These are phyloP conservation scores for Oryzias melastigma DNA, from an alignment of 2,113 vertebrate species.

Conservation along the genomic window DNA sequence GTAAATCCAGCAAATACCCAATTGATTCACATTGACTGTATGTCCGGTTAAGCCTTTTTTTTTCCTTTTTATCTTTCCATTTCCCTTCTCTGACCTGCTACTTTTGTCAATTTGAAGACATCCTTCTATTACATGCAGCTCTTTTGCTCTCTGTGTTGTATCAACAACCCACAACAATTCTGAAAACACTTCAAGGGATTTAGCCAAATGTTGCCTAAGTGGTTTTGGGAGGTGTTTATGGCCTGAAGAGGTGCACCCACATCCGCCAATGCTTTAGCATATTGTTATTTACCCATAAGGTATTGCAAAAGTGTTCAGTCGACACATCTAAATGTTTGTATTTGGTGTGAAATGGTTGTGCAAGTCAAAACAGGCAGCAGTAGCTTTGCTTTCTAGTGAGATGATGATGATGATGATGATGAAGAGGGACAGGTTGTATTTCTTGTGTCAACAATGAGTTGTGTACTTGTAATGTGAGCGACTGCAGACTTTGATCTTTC, in stretches of 20 bases:
- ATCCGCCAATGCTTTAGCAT: conserved; percentile 10
- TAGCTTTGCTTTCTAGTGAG: background rate
- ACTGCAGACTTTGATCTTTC: conserved; percentile 24
- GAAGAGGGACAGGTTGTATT: conserved; percentile 4
- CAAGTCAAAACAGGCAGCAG: conserved; percentile 2
- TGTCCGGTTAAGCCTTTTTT: too few relatives aligned
- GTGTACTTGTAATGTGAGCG: conserved; percentile 14
- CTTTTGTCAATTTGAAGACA: too few relatives aligned
- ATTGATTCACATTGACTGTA: too few relatives aligned
- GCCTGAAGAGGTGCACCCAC: background rate
- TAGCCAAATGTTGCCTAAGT: background rate
- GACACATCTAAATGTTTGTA: background rate
- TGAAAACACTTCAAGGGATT: background rate
- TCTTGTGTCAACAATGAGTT: conserved; percentile 29
- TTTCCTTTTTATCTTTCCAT: too few relatives aligned
- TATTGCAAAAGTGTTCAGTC: background rate
- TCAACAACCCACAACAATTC: background rate
- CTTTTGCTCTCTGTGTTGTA: background rate
- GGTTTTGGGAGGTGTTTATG: background rate
- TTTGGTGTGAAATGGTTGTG: conserved; percentile 13
- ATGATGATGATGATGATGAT: background rate
- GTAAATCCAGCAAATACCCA: too few relatives aligned
- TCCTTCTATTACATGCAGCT: background rate
- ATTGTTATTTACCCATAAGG: conserved; percentile 5
- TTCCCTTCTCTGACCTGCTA: too few relatives aligned